Evolutionary conservation across 1,140 invertebrate genomes (phyloP), one percentile per base, ranked within the genome.

Genomic region (Listronotus oregonensis): DNA sequence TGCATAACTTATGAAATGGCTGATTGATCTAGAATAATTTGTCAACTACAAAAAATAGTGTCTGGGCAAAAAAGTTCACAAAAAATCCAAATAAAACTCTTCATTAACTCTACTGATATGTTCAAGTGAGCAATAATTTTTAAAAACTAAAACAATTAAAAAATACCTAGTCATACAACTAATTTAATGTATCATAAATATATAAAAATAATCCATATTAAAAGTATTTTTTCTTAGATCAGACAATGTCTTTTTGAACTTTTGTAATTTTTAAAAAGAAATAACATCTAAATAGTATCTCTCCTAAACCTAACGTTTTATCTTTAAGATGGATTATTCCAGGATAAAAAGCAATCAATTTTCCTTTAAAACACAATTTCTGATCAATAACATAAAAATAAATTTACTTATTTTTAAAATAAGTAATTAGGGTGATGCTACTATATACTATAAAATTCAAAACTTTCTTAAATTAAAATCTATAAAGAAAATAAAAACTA

Each of bases 71-170:
- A n/a, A n/a, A n/a, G n/a, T n/a, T n/a, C n/a, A n/a, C n/a, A n/a
- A n/a, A n/a, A n/a, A n/a, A n/a, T n/a, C 67, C 46, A 61, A 67
- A 67, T 64, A 5, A 44, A 49, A 49, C 3, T 17, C 10, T 7
- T 15, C 6, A 15, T 12, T 59, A 67, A 69, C 57, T 61, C 66
- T 67, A 66, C 66, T 70, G 69, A 70, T 70, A 70, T 70, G 69
- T 70, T 51, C 43, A 34, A 57, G 69, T 70, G 69, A 63, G 40
- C 42, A 57, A 56, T 62, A 56, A 56, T 18, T 56, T 44, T 34
- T 34, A 34, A 34, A 5, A 34, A 34, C 32, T 34, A 34, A 34
- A 34, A 34, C 8, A 37, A 37, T 10, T 10, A 37, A 37, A 37
- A 64, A 64, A 64, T n/a, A 56, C 52, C 52, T 55, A 55, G 21